These are phyloP conservation scores for Sapajus apella DNA, from an alignment of 2,113 vertebrate species.

Conservation along the genomic window DNA sequence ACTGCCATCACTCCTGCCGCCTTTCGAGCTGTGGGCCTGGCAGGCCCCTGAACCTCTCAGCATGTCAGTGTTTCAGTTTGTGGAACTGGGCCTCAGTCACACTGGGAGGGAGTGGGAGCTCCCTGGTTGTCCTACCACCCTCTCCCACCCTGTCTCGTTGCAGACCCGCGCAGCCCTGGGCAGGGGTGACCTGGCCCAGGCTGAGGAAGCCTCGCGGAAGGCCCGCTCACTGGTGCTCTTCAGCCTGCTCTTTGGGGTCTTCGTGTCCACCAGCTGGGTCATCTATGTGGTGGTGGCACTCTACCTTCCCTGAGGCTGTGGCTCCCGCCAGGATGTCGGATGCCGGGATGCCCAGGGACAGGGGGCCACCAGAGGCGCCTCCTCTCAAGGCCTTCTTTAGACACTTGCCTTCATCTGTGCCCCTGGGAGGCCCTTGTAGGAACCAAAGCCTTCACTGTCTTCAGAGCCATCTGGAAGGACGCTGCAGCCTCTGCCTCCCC, in stretches of 20 bases:
- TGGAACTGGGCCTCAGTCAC: fast-evolving
- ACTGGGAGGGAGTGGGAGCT: fast-evolving
- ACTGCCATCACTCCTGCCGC: fast-evolving
- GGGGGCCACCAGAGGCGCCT: neutral
- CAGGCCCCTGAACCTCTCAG: fast-evolving
- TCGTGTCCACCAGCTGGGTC: constrained; percentile 86
- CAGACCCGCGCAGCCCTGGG: constrained; percentile 85
- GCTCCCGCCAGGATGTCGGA: neutral
- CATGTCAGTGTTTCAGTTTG: neutral
- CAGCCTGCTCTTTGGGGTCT: constrained; percentile 88
- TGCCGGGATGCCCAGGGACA: fast-evolving
- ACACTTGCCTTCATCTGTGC: neutral
- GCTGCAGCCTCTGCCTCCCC: fast-evolving
- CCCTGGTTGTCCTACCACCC: fast-evolving
- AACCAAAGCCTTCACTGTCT: neutral
- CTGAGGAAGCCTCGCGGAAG: constrained; percentile 82
- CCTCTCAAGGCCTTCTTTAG: neutral
- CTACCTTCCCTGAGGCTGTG: constrained; percentile 54
- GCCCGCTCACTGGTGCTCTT: constrained; percentile 85
- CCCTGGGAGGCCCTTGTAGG: neutral
- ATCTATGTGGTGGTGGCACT: constrained; percentile 87
- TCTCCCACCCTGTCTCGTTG: neutral
- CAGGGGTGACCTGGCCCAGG: constrained; percentile 84
- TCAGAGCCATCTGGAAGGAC: neutral
- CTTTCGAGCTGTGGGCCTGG: fast-evolving